Evolutionary conservation across 2,113 vertebrate genomes (phyloP), one percentile per base, ranked within the genome.

Genomic region (Pterocles orientalis): DNA sequence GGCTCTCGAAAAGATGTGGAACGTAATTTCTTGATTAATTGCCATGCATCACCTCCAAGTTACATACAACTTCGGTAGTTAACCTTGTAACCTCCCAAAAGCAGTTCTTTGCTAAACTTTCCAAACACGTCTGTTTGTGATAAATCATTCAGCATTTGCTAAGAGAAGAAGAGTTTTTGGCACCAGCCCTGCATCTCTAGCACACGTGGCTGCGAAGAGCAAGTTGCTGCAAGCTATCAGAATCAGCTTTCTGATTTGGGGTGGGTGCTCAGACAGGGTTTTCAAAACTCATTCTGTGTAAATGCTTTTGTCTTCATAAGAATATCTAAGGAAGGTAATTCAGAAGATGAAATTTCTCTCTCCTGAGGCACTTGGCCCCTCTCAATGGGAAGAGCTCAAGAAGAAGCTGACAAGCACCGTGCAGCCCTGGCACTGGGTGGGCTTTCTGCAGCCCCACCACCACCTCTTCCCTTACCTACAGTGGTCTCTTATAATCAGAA

Each of bases 11-110:
- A 88, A 98, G 96, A 98, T 96, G 97, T 92, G 97, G 98, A 98
- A 98, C 76, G 95, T 97, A 96, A 98, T 98, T 96, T 98, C 97
- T 98, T 99, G 98, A 99, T 99, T 99, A 99, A 99, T 99, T 98
- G 98, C 98, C 96, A 82, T 76, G 94, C 97, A 96, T 96, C 98
- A 96, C 97, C 98, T 98, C 98, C 98, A 98, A 99, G 98, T 99
- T 99, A 98, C 97, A 98, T 97, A 99, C 98, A 98, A 98, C 98
- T 99, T 99, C 70, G 98, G 98, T 98, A 99, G 99, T 99, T 99
- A 99, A 99, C 99, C 99, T 98, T 95, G 64, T 98, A 98, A 99
- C 99, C 99, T 98, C 95, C 97, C 97, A 97, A 98, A 98, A 97
- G 98, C 89, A 91, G 94, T 96, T 97, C 98, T 98, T 72, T 98